Evolutionary conservation across 2,797 vertebrate genomes (phyloP).

Genomic region (Chromis chromis): DNA sequence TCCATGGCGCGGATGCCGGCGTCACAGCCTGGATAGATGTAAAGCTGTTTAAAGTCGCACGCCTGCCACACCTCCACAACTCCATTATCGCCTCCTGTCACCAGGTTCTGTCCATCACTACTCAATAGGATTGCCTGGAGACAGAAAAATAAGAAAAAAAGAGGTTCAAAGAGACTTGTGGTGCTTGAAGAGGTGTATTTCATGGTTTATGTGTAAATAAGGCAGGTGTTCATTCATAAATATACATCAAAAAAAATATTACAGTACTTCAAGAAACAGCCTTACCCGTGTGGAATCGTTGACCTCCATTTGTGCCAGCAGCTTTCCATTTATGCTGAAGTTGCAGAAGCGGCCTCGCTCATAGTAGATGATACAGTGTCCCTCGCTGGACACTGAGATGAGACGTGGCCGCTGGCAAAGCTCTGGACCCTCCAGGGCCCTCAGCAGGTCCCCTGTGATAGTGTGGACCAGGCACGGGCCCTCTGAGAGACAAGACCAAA

Average conservation of each 20-base stretch:
- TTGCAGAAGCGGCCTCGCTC: slow-evolving; percentile 98
- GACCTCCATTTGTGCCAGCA: slow-evolving; percentile 98
- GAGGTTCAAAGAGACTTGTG: neutral
- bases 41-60: slow-evolving; percentile 99
- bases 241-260: neutral
- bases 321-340: slow-evolving; percentile 99
- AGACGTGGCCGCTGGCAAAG: slow-evolving; percentile 91
- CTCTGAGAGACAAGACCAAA: slow-evolving; percentile 79
- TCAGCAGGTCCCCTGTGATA: slow-evolving; percentile 93
- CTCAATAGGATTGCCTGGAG: slow-evolving; percentile 94
- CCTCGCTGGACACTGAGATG: slow-evolving; percentile 94
- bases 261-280: neutral
- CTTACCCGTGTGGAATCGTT: slow-evolving; percentile 95
- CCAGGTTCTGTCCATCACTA: slow-evolving; percentile 97
- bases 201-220: neutral
- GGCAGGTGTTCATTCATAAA: neutral
- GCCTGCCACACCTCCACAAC: slow-evolving; percentile 99
- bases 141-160: neutral
- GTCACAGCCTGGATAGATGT: slow-evolving; percentile 98
- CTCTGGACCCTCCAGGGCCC: slow-evolving; percentile 94
- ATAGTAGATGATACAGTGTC: slow-evolving; percentile 99
- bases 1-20: slow-evolving; percentile 99
- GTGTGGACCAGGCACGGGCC: slow-evolving; percentile 96
- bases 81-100: slow-evolving; percentile 97
- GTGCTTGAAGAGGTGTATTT: neutral